A percentile compares a stretch with the other conserved stretches of the same genome.
Evolutionary conservation across 2,888 invertebrate genomes (phyloP).

Genomic region (Macropis europaea): DNA sequence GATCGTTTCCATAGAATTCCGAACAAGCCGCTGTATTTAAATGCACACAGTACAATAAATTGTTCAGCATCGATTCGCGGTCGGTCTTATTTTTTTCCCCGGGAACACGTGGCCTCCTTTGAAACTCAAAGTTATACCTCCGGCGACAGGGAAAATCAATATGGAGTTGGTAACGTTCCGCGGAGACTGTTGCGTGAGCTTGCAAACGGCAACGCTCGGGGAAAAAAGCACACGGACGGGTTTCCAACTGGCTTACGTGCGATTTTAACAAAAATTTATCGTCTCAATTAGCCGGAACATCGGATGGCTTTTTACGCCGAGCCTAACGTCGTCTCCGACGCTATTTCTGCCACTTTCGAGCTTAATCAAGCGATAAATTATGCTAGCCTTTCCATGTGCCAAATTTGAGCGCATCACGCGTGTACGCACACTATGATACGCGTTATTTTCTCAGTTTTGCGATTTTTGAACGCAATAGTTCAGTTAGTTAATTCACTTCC

Average conservation of each 20-base stretch:
- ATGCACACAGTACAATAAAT: constrained; percentile 2
- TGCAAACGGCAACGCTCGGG: background rate
- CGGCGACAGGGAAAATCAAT: constrained; percentile 46
- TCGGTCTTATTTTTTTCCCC: constrained; percentile 32
- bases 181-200: constrained; percentile 24
- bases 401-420: too few relatives aligned
- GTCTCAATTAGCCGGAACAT: constrained; percentile 1
- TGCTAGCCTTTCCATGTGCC: background rate
- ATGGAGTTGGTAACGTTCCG: constrained; percentile 23
- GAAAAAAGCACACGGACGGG: too few relatives aligned
- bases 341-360: constrained; percentile 14
- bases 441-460: too few relatives aligned
- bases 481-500: too few relatives aligned
- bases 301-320: background rate
- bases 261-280: constrained; percentile 2
- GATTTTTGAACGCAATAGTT: too few relatives aligned
- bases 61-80: constrained; percentile 40
- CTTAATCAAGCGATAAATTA: constrained; percentile 31
- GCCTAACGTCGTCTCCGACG: background rate
- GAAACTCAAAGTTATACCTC: constrained; percentile 46
- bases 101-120: constrained; percentile 39
- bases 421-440: too few relatives aligned
- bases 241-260: background rate
- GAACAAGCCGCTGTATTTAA: background rate
- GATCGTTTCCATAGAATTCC: too few relatives aligned